Evolutionary conservation across 2,888 invertebrate species (phyloP), one percentile per base, ranked within the genome.

Genomic region (Troides oblongomaculatus): DNA sequence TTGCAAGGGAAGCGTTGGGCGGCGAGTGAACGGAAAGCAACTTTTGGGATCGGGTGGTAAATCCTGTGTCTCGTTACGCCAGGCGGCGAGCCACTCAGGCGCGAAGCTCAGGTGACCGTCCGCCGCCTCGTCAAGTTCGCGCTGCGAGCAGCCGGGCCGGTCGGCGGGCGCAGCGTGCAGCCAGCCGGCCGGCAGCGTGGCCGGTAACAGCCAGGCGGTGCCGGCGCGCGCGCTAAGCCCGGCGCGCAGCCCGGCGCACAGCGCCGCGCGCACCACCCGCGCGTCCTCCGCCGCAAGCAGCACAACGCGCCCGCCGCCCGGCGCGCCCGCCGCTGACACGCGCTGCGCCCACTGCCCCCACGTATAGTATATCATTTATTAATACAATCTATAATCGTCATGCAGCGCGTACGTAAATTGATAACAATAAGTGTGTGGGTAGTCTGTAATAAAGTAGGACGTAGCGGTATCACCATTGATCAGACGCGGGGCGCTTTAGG

Each of bases 121-220:
- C 12, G 82, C 81, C 62, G 73, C 76, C 43, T 76, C 81, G 10
- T 69, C 76, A 21, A 85, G 78, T 72, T 81, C 75, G 7, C 70
- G 73, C 5, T 71, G 72, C 17, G 78, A 96, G 85, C 61, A 93
- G 86, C 62, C 94, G 90, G 70, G 97, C 84, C 12, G 93, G 83
- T 97, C 97, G 65, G 88, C 88, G 0, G 95, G 95, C 63, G 82
- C 84, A 14, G 85, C 79, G 0, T 93, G 93, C 68, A 95, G 88
- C 97, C 97, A 97, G 73, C 93, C 86, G 2, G 90, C 82, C 10
- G 93, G 92, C 25, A 96, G 90, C 95, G 97, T 96, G 53, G 94
- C 93, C 0, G 98, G 97, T 69, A 98, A 90, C 81, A 98, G 96
- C 98, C 98, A 98, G 2, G 96, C 96, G 84, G 96, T 97, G 57